Base-by-base conservation (phyloP, 2,113 vertebrate species). In the Scytalopus superciliaris region DNA sequence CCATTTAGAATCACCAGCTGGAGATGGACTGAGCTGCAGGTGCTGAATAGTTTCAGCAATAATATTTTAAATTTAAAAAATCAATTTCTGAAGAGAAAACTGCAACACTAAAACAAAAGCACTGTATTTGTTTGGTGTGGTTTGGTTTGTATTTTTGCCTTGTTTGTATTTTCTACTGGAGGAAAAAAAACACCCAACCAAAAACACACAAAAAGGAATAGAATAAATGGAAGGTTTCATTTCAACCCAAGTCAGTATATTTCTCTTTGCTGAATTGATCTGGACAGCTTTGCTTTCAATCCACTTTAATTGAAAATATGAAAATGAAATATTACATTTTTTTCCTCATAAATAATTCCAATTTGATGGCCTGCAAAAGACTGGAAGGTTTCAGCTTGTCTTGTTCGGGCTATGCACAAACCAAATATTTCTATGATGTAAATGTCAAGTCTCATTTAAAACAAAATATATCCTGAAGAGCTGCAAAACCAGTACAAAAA, bases 321-420 rank as follows among this genome's bases (percentile, higher is more conserved):
- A 92, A 92, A 92, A 94, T 69, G 30, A 90, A 96, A 83, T 77
- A 80, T 23, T 83, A 19, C 42, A 10, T 35, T 80, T 85, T 47
- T 72, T 82, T 81, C 24, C 83, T 92, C 83, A 96, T 90, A 92
- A 88, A 90, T 92, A 90, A 94, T 90, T 95, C 84, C 76, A 69
- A 77, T 91, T 77, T 90, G 37, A 77, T 69, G 40, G 7, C 64
- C 59, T 49, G 49, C 37, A 67, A 53, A 74, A 62, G 63, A 80
- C 9, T 88, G 67, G 49, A 83, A 69, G 40, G 14, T 37, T 82
- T 84, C 84, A 80, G 79, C 24, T 84, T 69, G 67, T 50, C 72
- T 76, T 73, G 40, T 86, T 77, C 59, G 0, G 6, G 15, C 67
- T 73, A 40, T 53, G 72, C 60, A 80, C 14, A 94, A 86, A 56